Evolutionary conservation across 1,140 invertebrate genomes (phyloP).

Genomic region (Pseudoatta argentina): DNA sequence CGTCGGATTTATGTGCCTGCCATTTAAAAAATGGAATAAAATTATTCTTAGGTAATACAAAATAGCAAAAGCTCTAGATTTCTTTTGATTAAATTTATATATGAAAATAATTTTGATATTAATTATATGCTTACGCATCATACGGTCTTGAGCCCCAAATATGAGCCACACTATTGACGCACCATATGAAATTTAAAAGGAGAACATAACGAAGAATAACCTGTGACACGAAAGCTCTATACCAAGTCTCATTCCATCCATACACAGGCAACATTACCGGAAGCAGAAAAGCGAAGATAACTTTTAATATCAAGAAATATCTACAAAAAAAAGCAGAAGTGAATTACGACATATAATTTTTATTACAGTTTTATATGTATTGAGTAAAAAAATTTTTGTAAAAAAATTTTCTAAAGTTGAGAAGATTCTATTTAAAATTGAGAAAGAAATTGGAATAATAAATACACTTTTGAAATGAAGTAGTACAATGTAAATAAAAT

Average conservation of each 20-base stretch:
- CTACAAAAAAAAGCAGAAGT: conserved; percentile 83
- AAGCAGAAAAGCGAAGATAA: conserved; percentile 91
- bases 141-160: conserved; percentile 91
- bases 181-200: conserved; percentile 91
- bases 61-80: neutral
- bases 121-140: conserved; percentile 87
- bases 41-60: neutral
- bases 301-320: conserved; percentile 90
- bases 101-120: neutral
- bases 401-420: neutral
- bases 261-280: conserved; percentile 91
- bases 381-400: neutral
- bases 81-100: neutral
- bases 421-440: no score
- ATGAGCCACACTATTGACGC: conserved; percentile 93
- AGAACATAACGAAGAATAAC: conserved; percentile 89
- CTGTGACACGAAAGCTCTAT: conserved; percentile 87
- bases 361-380: neutral
- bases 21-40: conserved; percentile 36
- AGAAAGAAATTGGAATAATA: no score
- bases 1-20: conserved; percentile 90
- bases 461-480: no score
- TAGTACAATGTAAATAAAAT: no score
- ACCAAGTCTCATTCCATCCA: conserved; percentile 88
- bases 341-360: neutral